A percentile compares a stretch with the other conserved stretches of the same genome.
phyloP scores from a whole-genome alignment of 2,113 vertebrate species.

The Salvator merianae region DNA sequence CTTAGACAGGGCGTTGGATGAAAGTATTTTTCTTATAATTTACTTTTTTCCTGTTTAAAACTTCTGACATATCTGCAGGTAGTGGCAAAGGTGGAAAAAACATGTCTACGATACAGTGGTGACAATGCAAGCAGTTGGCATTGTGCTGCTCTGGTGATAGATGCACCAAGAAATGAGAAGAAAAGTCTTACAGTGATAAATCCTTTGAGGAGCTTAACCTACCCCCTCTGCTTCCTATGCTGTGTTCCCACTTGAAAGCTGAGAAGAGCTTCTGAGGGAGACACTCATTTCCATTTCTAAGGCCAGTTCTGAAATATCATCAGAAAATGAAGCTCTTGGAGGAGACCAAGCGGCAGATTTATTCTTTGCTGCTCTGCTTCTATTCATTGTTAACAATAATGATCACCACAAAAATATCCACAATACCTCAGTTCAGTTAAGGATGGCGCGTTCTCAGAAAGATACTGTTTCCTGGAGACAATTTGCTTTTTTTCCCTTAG shows the following conservation, averaged over 20 bases:
- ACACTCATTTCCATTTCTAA: conserved; percentile 70
- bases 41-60: conserved; percentile 45
- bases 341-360: conserved; percentile 45
- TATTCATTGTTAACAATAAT: conserved; percentile 47
- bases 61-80: not conserved
- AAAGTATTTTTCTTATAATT: conserved; percentile 44
- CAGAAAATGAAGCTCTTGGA: conserved; percentile 54
- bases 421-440: conserved; percentile 39
- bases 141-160: not conserved
- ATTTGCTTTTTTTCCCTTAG: conserved; percentile 39
- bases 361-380: conserved; percentile 52
- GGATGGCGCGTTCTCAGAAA: conserved; percentile 33
- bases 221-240: conserved; percentile 48
- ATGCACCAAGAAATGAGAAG: conserved; percentile 13
- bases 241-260: conserved; percentile 59
- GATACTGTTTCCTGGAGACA: conserved; percentile 47
- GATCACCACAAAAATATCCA: conserved; percentile 33
- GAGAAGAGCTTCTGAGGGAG: conserved; percentile 61
- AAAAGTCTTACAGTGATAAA: conserved; percentile 60
- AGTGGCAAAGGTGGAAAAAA: conserved; percentile 4
- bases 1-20: too few species aligned
- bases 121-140: not conserved
- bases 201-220: conserved; percentile 67
- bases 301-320: conserved; percentile 58
- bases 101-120: not conserved